A percentile compares a stretch with the other conserved stretches of the same genome.
Conservation (phyloP, 2,797 vertebrate species). For the Sebastes vulpes region DNA sequence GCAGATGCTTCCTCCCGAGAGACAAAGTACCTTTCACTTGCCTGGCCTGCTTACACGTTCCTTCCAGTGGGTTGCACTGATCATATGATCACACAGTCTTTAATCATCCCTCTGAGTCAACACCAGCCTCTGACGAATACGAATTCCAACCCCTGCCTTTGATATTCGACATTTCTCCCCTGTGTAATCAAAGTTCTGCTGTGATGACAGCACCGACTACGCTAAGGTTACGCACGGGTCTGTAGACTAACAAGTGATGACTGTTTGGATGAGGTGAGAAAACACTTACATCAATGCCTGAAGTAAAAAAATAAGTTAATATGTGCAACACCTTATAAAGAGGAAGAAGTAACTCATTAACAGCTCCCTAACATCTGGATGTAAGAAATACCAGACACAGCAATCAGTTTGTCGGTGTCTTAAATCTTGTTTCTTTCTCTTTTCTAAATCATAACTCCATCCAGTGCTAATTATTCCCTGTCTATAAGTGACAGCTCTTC, state of each 20-base stretch:
- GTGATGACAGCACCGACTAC: conserved; percentile 34
- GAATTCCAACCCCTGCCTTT: conserved; percentile 50
- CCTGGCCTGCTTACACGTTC: conserved; percentile 27
- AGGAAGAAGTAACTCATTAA: conserved; percentile 10
- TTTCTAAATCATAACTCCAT: neutral
- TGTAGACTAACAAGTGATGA: conserved; percentile 22
- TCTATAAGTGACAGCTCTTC: neutral
- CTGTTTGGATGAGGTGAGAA: conserved; percentile 38
- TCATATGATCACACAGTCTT: conserved; percentile 53
- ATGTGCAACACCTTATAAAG: conserved; percentile 4
- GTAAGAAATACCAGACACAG: conserved; percentile 9
- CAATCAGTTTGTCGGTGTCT: neutral
- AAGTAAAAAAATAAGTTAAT: neutral
- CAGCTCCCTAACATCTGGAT: conserved; percentile 43
- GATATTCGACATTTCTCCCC: conserved; percentile 31
- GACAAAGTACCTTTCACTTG: conserved; percentile 43
- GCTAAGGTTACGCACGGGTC: neutral
- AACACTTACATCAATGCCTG: conserved; percentile 6
- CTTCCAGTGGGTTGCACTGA: conserved; percentile 27
- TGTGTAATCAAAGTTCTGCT: conserved; percentile 14
- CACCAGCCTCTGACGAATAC: conserved; percentile 27
- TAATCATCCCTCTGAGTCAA: conserved; percentile 49
- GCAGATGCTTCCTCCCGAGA: conserved; percentile 40
- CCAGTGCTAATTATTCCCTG: neutral
- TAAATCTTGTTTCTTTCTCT: conserved; percentile 9